Conservation (phyloP, 2,797 vertebrate species). For the Tapirus indicus region DNA sequence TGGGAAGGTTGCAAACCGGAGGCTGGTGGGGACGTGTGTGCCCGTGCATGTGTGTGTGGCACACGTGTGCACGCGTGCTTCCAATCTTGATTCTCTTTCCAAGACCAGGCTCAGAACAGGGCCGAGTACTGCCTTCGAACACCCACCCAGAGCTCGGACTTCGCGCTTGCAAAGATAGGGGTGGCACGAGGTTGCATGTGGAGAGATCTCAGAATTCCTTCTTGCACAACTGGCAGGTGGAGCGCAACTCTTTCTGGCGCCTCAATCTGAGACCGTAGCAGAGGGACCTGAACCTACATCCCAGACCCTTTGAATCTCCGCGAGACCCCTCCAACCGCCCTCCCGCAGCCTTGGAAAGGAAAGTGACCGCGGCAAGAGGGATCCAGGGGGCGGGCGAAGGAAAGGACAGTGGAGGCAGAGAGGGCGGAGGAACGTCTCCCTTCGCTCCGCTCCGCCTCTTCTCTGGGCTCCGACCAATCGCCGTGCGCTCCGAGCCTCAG, state of each 20-base stretch:
- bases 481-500: neutral
- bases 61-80: neutral
- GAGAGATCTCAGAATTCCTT: neutral
- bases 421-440: neutral
- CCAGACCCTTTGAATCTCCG: neutral
- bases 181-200: neutral
- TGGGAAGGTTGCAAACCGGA: neutral
- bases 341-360: fast-evolving
- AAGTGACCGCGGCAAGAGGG: fast-evolving
- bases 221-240: neutral
- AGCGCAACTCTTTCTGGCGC: too few relatives aligned
- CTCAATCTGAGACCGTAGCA: neutral
- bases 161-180: neutral
- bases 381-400: fast-evolving
- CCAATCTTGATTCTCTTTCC: neutral
- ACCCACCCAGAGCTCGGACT: neutral
- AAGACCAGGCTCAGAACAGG: neutral
- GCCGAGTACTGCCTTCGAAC: neutral
- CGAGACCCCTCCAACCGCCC: too few relatives aligned
- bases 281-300: neutral
- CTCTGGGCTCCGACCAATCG: neutral
- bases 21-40: neutral
- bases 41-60: neutral
- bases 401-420: too few relatives aligned
- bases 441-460: neutral